Evolutionary conservation across 1,140 invertebrate genomes (phyloP).

Genomic region (Caenorhabditis inopinata): DNA sequence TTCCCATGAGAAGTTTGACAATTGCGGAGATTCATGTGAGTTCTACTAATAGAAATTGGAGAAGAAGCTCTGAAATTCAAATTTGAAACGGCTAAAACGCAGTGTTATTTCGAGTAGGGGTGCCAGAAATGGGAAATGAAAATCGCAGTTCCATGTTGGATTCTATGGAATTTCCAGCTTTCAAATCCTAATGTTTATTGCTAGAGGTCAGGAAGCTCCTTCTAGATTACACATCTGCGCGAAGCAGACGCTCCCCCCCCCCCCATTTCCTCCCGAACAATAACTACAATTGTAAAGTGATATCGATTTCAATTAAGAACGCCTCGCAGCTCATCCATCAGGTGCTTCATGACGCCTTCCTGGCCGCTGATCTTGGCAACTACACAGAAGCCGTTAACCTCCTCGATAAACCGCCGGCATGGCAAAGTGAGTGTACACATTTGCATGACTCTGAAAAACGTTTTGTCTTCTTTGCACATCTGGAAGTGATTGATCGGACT

Average conservation of each 20-base stretch:
- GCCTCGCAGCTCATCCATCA: slow-evolving; percentile 37
- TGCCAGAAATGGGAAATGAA: too few relatives aligned
- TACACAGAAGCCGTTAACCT: slow-evolving; percentile 30
- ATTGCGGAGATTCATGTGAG: not conserved
- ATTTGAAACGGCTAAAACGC: too few relatives aligned
- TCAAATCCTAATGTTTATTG: too few relatives aligned
- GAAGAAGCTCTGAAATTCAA: too few relatives aligned
- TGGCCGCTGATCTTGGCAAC: slow-evolving; percentile 27
- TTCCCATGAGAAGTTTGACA: slow-evolving; percentile 22
- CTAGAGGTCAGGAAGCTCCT: too few relatives aligned
- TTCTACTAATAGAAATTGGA: not conserved
- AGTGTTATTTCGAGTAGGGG: too few relatives aligned
- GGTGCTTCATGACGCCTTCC: slow-evolving; percentile 38
- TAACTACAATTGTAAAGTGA: not conserved
- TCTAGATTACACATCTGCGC: not conserved
- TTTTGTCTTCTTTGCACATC: not conserved
- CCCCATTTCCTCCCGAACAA: not conserved
- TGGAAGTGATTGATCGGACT: slow-evolving; percentile 34
- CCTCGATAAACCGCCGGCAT: slow-evolving; percentile 28
- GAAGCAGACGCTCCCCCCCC: not conserved
- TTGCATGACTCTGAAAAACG: not conserved
- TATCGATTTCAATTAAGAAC: slow-evolving; percentile 35
- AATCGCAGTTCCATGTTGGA: too few relatives aligned
- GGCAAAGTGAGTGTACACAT: slow-evolving; percentile 42
- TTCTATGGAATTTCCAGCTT: too few relatives aligned